Conservation (phyloP, 2,888 invertebrate genomes). For the Spialia ferax region DNA sequence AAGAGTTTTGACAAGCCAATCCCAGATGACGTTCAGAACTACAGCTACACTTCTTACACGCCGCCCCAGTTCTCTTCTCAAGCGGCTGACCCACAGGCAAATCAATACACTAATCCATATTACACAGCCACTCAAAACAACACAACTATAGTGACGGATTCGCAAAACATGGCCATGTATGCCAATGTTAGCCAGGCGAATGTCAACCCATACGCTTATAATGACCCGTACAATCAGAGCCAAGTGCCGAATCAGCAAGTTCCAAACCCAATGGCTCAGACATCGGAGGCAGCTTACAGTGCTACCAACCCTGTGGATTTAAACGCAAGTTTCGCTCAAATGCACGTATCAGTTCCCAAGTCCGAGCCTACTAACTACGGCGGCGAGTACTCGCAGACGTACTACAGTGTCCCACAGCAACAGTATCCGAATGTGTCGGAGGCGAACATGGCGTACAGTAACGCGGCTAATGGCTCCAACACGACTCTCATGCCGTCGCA, state of each 20-base stretch:
- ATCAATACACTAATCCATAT: constrained; percentile 65
- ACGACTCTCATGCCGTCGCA: constrained; percentile 60
- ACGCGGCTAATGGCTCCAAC: constrained; percentile 61
- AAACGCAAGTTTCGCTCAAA: constrained; percentile 67
- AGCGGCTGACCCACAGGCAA: constrained; percentile 62
- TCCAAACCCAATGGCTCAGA: constrained; percentile 44
- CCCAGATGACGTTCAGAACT: constrained; percentile 56
- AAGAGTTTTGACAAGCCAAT: constrained; percentile 63
- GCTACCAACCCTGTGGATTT: constrained; percentile 59
- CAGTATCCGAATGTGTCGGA: constrained; percentile 64
- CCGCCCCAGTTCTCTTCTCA: constrained; percentile 68
- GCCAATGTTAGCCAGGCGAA: constrained; percentile 49
- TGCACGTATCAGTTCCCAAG: constrained; percentile 68
- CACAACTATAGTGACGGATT: constrained; percentile 65
- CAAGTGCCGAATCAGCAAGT: constrained; percentile 50
- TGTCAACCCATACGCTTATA: constrained; percentile 49
- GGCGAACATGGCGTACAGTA: constrained; percentile 65
- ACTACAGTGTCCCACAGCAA: constrained; percentile 59
- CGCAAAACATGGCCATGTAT: constrained; percentile 57
- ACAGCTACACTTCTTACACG: constrained; percentile 69
- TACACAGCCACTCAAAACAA: constrained; percentile 69
- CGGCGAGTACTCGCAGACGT: constrained; percentile 71
- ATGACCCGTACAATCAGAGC: constrained; percentile 53
- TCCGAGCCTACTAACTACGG: constrained; percentile 55
- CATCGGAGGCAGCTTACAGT: constrained; percentile 59